Evolutionary conservation across 53 echinoderm and acorn worm genomes (phyloP), one percentile per base, ranked within the genome.

Genomic region (Henricia sp.): DNA sequence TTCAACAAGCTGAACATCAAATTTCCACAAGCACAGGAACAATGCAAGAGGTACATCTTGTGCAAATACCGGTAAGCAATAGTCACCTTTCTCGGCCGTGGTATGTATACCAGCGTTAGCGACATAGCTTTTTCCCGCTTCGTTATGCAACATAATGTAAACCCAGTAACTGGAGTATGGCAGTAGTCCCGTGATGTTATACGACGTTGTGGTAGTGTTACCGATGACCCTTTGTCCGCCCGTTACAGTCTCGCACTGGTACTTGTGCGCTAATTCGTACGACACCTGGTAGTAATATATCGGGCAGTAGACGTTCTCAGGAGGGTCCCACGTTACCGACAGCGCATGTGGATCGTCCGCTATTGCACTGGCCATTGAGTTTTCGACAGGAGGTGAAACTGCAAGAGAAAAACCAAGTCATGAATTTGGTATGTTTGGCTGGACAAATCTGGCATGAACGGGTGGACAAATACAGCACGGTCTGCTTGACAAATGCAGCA

Each of bases 181-280:
- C 10, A 73, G 14, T 4, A 73, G 55, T 23, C 54, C 55, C n/a
- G 54, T 54, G 54, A 73, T 73, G 16, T 52, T 73, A 33, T 73
- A 21, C 20, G 34, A 14, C 4, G 37, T 53, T 1, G 19, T 26
- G 36, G 73, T 73, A 30, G 73, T 36, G 54, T 73, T 73, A 11
- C 20, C 73, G 0, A 54, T 30, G 36, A 73, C 13, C 8, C 11
- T 52, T 21, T 23, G n/a, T 3, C 0, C 25, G 13, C 32, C 23
- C 0, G 16, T 37, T 4, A 6, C 48, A 52, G 43, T 2, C 20
- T 73, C 52, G 25, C 73, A 73, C 37, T 37, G 37, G 37, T 11
- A 73, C 54, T 37, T 73, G 0, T 53, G 1, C 6, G 37, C 19
- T 11, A 53, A 37, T 37, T 52, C 24, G 37, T 73, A 73, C 11